Base-by-base conservation (phyloP, 1,140 invertebrate genomes). In the Tetragnatha versicolor region DNA sequence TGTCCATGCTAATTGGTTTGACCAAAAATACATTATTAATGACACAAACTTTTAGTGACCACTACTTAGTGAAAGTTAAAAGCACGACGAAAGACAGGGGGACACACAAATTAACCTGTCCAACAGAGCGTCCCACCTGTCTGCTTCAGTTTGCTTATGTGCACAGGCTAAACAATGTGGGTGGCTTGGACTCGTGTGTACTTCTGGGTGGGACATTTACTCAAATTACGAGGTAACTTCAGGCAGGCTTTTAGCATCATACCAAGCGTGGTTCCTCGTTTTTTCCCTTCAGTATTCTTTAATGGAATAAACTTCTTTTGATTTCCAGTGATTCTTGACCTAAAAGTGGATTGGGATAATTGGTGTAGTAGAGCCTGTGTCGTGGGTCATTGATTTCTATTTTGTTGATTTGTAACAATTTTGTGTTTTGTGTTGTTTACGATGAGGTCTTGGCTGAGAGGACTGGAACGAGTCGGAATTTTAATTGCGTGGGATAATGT, bases 71-170 rank as follows among this genome's bases (percentile, higher is more conserved):
- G 14, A 20, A 14, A 35, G 55, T 45, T 45, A 9, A 58, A 58
- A 58, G 17, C 55, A 29, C 27, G 20, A 33, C 55, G 31, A 33
- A 20, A 58, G 29, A 33, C 35, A 29, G 14, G 39, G 17, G 39
- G 2, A 35, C 22, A 58, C 31, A 58, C 55, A 58, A 58, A 58
- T 33, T 58, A 27, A 5, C 17, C 27, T 10, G 9, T 33, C 55
- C 55, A 20, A 45, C 39, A 45, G 17, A 45, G 39, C 17, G 17
- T 9, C 33, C 37, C 14, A 47, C 39, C 33, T 27, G 49, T 68
- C 49, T 47, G 63, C 49, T 68, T 42, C 63, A 68, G 22, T 68
- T 39, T 45, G 49, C 63, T 68, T 68, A n/a, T n/a, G n/a, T n/a
- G n/a, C n/a, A 25, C 42, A 68, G 6, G 17, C n/a, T 42, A 68